Evolutionary conservation across 2,888 invertebrate species (phyloP).

Genomic region (Gryllus longicercus): DNA sequence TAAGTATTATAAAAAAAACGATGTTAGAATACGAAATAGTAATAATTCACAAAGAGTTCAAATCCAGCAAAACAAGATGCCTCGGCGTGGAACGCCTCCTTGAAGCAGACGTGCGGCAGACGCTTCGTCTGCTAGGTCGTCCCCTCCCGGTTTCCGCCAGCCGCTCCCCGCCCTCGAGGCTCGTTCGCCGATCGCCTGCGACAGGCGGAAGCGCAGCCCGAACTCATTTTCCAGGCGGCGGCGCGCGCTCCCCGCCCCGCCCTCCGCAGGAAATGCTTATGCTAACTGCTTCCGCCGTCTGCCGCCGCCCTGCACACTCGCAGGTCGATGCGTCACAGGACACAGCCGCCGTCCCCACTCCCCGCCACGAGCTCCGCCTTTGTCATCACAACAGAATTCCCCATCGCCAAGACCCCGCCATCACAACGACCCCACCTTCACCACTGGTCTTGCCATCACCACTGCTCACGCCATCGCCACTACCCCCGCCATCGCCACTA

Average conservation of each 20-base stretch:
- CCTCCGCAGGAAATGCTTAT: background rate
- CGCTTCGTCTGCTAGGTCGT: no score
- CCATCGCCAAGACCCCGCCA: no score
- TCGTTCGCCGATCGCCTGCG: background rate
- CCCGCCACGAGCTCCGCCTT: background rate
- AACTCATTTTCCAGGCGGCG: background rate
- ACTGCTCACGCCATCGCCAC: background rate
- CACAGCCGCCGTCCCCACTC: background rate
- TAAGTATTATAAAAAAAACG: no score
- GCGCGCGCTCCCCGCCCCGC: background rate
- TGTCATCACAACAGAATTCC: no score
- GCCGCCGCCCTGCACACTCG: background rate
- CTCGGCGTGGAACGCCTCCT: no score
- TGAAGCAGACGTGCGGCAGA: no score
- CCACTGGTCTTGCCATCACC: background rate
- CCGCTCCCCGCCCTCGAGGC: background rate
- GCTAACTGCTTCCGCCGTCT: background rate
- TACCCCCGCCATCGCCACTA: background rate
- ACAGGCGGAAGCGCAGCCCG: background rate
- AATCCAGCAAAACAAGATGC: no score
- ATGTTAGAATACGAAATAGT: no score
- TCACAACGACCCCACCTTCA: background rate
- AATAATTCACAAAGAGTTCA: no score
- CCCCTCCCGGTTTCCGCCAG: no score
- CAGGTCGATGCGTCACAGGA: no score